Conservation (phyloP, 2,797 vertebrate genomes). For the Xenops minutus region DNA sequence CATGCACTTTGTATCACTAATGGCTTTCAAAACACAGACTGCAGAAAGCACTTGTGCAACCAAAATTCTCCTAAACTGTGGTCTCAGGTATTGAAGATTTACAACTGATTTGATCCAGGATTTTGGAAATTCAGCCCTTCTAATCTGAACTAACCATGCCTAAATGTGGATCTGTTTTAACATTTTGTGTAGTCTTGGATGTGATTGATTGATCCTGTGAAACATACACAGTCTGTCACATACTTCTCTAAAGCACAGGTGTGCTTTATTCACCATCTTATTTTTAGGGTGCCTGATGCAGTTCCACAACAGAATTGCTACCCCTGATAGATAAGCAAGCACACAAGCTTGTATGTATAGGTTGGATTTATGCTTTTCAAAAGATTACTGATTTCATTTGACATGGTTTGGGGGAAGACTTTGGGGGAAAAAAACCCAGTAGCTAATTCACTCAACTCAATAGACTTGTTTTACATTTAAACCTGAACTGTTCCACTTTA, state of each 20-base stretch:
- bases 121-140: neutral
- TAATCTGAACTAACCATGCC: neutral
- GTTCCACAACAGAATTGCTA: neutral
- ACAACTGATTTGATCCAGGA: neutral
- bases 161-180: neutral
- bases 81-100: neutral
- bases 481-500: neutral
- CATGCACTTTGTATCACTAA: neutral
- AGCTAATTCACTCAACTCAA: neutral
- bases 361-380: neutral
- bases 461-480: neutral
- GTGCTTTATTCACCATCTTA: neutral
- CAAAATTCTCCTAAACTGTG: neutral
- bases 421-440: accelerated
- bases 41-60: neutral
- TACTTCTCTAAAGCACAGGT: neutral
- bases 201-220: neutral
- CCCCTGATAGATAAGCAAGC: neutral
- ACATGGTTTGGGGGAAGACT: neutral
- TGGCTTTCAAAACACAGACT: neutral
- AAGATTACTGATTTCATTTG: neutral
- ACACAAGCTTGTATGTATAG: neutral
- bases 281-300: neutral
- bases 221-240: neutral
- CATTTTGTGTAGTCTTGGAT: neutral